Percentiles rank a stretch among this genome's conserved stretches.
Conservation (phyloP, 2,888 invertebrate species). For the Ormyrus pomaceus region DNA sequence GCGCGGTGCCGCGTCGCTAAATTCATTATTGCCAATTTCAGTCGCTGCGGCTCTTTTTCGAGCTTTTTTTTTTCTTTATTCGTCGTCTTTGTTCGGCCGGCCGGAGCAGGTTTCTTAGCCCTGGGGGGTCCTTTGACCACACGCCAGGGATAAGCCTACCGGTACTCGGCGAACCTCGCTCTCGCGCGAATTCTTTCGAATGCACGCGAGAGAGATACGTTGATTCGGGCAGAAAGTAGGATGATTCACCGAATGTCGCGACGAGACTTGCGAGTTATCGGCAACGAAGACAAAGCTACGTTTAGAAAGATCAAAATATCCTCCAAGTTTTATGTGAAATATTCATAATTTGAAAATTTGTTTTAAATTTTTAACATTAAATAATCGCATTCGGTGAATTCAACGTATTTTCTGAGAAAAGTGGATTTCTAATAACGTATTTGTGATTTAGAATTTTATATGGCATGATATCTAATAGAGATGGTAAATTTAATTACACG, state of each 20-base stretch:
- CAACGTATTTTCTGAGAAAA: neutral
- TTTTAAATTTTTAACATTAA: neutral
- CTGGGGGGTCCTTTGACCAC: too few relatives aligned
- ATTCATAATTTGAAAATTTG: too few relatives aligned
- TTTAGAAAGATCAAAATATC: too few relatives aligned
- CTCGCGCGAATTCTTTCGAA: too few relatives aligned
- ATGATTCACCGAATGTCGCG: too few relatives aligned
- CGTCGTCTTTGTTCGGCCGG: neutral
- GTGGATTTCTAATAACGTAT: slow-evolving; percentile 22
- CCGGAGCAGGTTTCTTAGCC: neutral
- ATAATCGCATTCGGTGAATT: slow-evolving; percentile 13
- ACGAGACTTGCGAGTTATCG: too few relatives aligned
- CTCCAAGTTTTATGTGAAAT: too few relatives aligned
- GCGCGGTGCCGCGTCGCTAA: slow-evolving; percentile 85
- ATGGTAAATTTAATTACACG: slow-evolving; percentile 5
- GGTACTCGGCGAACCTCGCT: too few relatives aligned
- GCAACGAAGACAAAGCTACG: too few relatives aligned
- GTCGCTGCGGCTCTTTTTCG: neutral
- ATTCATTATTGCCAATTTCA: slow-evolving; percentile 10
- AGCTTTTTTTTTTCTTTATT: neutral
- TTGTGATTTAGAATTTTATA: slow-evolving; percentile 4
- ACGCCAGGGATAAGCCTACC: too few relatives aligned
- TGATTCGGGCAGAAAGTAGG: too few relatives aligned
- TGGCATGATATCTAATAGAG: neutral
- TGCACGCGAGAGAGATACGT: too few relatives aligned